A percentile compares a stretch with the other conserved stretches of the same genome.
Evolutionary conservation across 1,140 invertebrate species (phyloP).

Genomic region (Sarcophaga peregrina): DNA sequence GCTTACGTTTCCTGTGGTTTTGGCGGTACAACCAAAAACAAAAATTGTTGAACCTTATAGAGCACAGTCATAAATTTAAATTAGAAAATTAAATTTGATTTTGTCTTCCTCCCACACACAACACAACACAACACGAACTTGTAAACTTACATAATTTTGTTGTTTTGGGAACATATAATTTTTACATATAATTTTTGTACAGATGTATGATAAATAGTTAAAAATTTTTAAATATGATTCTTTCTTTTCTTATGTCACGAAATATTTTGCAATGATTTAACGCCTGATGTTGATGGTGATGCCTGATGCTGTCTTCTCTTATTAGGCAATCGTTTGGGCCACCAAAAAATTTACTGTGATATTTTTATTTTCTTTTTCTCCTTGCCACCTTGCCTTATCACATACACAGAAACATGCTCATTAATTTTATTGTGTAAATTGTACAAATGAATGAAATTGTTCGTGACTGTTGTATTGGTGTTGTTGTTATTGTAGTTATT

Average conservation of each 20-base stretch:
- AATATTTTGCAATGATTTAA: no score
- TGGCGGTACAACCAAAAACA: background rate
- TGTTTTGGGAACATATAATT: no score
- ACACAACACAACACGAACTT: no score
- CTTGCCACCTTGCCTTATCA: no score
- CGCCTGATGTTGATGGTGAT: no score
- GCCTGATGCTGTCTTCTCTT: background rate
- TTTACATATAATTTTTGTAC: no score
- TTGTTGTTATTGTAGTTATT: background rate
- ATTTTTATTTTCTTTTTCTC: background rate
- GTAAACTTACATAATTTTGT: no score
- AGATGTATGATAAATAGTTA: no score
- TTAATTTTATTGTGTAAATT: background rate
- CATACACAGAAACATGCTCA: no score
- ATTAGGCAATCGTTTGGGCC: background rate
- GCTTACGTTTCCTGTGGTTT: slow-evolving; percentile 6
- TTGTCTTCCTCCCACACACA: background rate
- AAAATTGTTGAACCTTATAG: background rate
- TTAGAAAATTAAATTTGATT: slow-evolving; percentile 14
- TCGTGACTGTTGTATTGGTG: background rate
- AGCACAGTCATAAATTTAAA: slow-evolving; percentile 11
- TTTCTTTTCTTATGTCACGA: no score
- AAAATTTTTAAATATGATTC: no score
- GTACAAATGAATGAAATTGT: background rate
- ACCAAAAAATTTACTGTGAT: slow-evolving; percentile 6